Evolutionary conservation across 1,140 invertebrate genomes (phyloP).

Genomic region (Lasaia peninsularis): DNA sequence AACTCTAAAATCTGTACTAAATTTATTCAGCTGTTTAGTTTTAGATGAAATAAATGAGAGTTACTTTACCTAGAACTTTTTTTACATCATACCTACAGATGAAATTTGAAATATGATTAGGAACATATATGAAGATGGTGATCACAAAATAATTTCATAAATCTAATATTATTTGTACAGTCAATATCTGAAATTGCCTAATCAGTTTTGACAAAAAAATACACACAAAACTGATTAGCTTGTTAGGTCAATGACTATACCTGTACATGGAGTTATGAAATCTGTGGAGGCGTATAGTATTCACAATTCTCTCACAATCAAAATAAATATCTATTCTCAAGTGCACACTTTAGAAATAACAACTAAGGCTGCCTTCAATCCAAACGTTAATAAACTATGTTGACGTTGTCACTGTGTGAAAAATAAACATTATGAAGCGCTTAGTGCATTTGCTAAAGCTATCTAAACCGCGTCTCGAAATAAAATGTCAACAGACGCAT

Average conservation of each 20-base stretch:
- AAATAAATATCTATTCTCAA: constrained; percentile 30
- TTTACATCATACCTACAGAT: too few relatives aligned
- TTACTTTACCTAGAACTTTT: too few relatives aligned
- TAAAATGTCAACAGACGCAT: constrained; percentile 62
- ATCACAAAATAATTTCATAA: too few relatives aligned
- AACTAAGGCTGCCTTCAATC: constrained; percentile 44
- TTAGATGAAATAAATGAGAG: too few relatives aligned
- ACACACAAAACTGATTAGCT: too few relatives aligned
- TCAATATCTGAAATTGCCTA: too few relatives aligned
- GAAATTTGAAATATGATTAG: too few relatives aligned
- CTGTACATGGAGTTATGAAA: background rate
- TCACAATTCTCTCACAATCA: constrained; percentile 13
- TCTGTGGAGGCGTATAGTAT: constrained; percentile 2
- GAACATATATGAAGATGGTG: too few relatives aligned
- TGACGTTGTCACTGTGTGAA: constrained; percentile 55
- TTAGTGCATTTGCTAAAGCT: constrained; percentile 70
- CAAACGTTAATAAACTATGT: constrained; percentile 57
- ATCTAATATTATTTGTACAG: too few relatives aligned
- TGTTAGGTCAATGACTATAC: background rate
- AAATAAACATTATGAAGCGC: constrained; percentile 63
- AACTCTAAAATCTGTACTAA: too few relatives aligned
- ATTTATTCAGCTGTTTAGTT: too few relatives aligned
- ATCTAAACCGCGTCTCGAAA: constrained; percentile 56
- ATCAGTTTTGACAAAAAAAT: too few relatives aligned
- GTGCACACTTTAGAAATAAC: constrained; percentile 31